A percentile compares a stretch with the other conserved stretches of the same genome.
Conservation (phyloP, 2,797 vertebrate genomes). For the Aeoliscus strigatus region DNA sequence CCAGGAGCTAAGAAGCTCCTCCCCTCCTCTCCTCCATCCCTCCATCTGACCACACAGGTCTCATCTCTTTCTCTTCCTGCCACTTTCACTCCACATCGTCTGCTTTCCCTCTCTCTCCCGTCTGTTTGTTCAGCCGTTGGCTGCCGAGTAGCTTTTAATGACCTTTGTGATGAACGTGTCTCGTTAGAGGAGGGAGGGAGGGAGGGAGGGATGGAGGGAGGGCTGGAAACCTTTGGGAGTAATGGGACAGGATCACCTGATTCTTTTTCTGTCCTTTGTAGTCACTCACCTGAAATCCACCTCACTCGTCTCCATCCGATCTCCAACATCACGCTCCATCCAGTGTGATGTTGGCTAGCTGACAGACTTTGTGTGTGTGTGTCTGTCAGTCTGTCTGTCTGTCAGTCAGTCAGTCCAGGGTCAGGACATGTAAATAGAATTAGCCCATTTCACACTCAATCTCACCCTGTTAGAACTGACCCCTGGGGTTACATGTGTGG, state of each 20-base stretch:
- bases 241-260: too few species aligned
- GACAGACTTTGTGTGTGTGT: conserved; percentile 32
- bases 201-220: conserved; percentile 11
- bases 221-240: too few species aligned
- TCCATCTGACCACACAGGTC: neutral
- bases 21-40: too few species aligned
- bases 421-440: conserved; percentile 50
- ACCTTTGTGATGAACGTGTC: conserved; percentile 78
- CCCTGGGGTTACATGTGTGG: conserved; percentile 25
- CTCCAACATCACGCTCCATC: too few species aligned
- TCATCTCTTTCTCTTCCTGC: too few species aligned
- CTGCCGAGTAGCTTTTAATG: conserved; percentile 81
- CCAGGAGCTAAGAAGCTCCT: too few species aligned
- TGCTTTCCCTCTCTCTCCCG: conserved; percentile 16
- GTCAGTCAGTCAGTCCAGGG: conserved; percentile 14
- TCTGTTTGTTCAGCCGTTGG: conserved; percentile 83
- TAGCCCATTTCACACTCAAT: conserved; percentile 57
- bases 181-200: conserved; percentile 70
- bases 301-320: too few species aligned
- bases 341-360: too few species aligned
- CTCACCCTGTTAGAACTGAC: conserved; percentile 51
- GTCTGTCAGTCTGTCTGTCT: conserved; percentile 9
- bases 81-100: too few species aligned
- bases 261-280: too few species aligned
- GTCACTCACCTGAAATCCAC: too few species aligned